Evolutionary conservation across 1,140 invertebrate species (phyloP).

Genomic region (Euura lappo): DNA sequence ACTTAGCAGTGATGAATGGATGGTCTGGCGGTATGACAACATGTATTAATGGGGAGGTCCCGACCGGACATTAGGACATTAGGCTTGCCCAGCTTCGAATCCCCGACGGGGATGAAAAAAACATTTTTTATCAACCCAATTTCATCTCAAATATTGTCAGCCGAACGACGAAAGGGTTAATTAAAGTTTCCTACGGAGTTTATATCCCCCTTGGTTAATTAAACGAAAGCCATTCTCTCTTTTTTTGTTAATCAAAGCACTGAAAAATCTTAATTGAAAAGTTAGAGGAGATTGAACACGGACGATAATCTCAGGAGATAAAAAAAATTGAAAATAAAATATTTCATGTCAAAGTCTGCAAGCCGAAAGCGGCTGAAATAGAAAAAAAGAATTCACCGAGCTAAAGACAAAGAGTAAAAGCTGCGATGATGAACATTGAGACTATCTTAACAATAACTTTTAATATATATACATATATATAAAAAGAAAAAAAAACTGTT

Average conservation of each 20-base stretch:
- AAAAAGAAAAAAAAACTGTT: neutral
- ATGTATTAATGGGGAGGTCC: slow-evolving; percentile 4
- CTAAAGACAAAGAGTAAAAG: neutral
- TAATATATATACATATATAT: neutral
- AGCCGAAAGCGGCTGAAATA: neutral
- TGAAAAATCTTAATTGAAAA: neutral
- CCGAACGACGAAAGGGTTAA: neutral
- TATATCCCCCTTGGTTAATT: neutral
- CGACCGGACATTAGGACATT: slow-evolving; percentile 5
- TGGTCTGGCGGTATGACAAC: neutral
- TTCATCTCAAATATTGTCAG: neutral
- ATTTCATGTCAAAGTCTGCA: too few species aligned
- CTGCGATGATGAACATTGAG: neutral
- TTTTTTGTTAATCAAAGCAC: neutral
- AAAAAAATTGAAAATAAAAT: too few species aligned
- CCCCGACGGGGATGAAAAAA: neutral
- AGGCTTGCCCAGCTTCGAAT: neutral
- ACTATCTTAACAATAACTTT: neutral
- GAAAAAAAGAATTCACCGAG: neutral
- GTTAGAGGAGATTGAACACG: neutral
- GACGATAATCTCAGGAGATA: too few species aligned
- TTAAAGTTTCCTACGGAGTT: neutral
- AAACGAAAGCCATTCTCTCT: neutral
- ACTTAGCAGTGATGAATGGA: slow-evolving; percentile 7
- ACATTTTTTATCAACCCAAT: neutral